phyloP scores from a whole-genome alignment of 2,797 vertebrate species.

The Melanotaenia boesemani region DNA sequence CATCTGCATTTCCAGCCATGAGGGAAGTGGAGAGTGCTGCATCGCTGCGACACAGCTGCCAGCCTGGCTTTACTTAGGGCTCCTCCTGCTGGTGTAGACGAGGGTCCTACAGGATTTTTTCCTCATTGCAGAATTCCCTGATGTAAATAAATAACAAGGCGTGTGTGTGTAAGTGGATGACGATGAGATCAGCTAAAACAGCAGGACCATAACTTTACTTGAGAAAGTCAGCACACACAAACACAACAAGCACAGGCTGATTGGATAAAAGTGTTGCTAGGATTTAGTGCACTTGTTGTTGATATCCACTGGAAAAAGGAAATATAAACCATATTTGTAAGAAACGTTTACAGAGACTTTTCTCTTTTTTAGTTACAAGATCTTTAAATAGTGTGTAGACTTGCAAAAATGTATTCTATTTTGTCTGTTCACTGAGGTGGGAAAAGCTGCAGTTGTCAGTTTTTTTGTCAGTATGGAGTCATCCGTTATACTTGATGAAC shows the following conservation, averaged over 20 bases:
- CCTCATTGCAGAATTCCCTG: slow-evolving; percentile 26
- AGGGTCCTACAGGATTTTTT: slow-evolving; percentile 9
- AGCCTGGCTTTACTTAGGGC: slow-evolving; percentile 44
- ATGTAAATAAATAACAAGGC: slow-evolving; percentile 51
- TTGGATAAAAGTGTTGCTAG: too few species aligned
- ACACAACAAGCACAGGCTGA: too few species aligned
- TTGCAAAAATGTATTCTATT: not conserved
- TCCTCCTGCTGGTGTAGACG: slow-evolving; percentile 68
- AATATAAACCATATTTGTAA: not conserved
- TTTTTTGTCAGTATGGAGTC: not conserved
- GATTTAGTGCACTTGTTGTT: not conserved
- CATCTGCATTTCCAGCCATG: slow-evolving; percentile 54
- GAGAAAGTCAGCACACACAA: not conserved
- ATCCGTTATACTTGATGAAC: too few species aligned
- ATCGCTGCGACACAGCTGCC: slow-evolving; percentile 76
- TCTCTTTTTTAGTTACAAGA: not conserved
- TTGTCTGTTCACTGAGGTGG: not conserved
- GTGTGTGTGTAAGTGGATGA: slow-evolving; percentile 24
- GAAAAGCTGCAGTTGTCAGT: not conserved
- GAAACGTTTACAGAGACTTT: not conserved
- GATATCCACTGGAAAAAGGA: not conserved
- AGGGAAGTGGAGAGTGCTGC: slow-evolving; percentile 62
- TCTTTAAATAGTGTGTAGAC: not conserved
- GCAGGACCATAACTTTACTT: slow-evolving; percentile 33
- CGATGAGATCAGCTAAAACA: slow-evolving; percentile 58